Base-by-base conservation (phyloP, 2,113 vertebrate genomes). In the Pao palembangensis region DNA sequence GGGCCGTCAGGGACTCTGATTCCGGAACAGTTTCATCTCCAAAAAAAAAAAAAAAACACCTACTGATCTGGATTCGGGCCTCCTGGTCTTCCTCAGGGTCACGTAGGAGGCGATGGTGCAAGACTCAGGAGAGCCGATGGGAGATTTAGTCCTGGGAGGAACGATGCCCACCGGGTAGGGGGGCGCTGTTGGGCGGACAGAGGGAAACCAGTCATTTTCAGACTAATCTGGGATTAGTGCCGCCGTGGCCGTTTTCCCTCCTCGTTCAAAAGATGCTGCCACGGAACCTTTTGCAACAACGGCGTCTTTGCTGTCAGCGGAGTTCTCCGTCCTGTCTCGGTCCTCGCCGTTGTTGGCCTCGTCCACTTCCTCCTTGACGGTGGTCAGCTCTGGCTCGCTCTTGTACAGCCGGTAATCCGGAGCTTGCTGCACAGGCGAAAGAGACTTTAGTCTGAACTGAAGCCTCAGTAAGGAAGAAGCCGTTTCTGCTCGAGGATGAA, bases 371-470 rank as follows among this genome's bases (percentile, higher is more conserved):
- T 96, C 93, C 68, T 87, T 88, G 54, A 99, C 96, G 0, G 96
- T 99, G 57, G 95, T 98, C 76, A 99, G 87, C 79, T 99, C 96
- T 0, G 96, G 96, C 21, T 99, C 96, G 28, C 96, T 99, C 89
- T 99, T 99, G 87, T 96, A 99, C 69, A 98, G 92, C 54, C 96
- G 92, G 84, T 99, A 98, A 87, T 99, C 96, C 67, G 94, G 94
- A 79, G 92, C 93, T 92, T 98, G 91, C 69, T 87, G 73, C 15
- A 17, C 15, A 47, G 2, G 4, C 13, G 1, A 47, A 13, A n/a
- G 44, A 47, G 44, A 8, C 4, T 11, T 12, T 38, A n/a, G 44
- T 16, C 15, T 6, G 44, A 15, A 6, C 1, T 46, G 4, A 46
- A 15, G 42, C 12, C 12, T 44, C 42, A 44, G 11, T 44, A 3